phyloP scores from a whole-genome alignment of 2,888 invertebrate species.

The Amblyteles armatorius region DNA sequence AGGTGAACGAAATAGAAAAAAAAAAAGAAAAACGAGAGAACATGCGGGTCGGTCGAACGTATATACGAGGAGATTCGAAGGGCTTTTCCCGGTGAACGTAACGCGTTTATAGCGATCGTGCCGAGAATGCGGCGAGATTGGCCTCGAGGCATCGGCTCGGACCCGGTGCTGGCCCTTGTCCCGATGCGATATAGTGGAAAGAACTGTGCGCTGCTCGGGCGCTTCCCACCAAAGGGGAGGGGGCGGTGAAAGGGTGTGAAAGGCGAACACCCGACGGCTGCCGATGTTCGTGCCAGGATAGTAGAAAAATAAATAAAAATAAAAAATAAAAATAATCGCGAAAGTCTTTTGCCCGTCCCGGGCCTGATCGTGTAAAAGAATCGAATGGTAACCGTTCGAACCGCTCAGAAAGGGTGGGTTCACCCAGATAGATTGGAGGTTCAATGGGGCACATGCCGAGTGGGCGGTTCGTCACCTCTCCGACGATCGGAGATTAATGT shows the following conservation, averaged over 20 bases:
- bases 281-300: slow-evolving; percentile 1
- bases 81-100: slow-evolving; percentile 65
- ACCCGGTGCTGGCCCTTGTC: slow-evolving; percentile 27
- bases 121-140: slow-evolving; percentile 70
- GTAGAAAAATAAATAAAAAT: slow-evolving; percentile 6
- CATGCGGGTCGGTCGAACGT: not conserved
- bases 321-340: slow-evolving; percentile 3
- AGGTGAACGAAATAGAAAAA: slow-evolving; percentile 14
- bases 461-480: slow-evolving; percentile 45
- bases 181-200: slow-evolving; percentile 52
- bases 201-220: slow-evolving; percentile 17
- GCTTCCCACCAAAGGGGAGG: not conserved
- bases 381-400: slow-evolving; percentile 9
- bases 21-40: not conserved
- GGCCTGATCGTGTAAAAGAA: not conserved
- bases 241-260: slow-evolving; percentile 8
- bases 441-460: slow-evolving; percentile 46
- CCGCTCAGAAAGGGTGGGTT: not conserved
- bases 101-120: slow-evolving; percentile 74
- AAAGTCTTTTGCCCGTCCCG: slow-evolving; percentile 5
- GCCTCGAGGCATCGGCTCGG: slow-evolving; percentile 33
- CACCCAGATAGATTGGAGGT: slow-evolving; percentile 48
- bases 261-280: not conserved
- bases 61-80: slow-evolving; percentile 46
- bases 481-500: slow-evolving; percentile 75